Evolutionary conservation across 2,113 vertebrate genomes (phyloP).

Genomic region (Tyrannus savana): DNA sequence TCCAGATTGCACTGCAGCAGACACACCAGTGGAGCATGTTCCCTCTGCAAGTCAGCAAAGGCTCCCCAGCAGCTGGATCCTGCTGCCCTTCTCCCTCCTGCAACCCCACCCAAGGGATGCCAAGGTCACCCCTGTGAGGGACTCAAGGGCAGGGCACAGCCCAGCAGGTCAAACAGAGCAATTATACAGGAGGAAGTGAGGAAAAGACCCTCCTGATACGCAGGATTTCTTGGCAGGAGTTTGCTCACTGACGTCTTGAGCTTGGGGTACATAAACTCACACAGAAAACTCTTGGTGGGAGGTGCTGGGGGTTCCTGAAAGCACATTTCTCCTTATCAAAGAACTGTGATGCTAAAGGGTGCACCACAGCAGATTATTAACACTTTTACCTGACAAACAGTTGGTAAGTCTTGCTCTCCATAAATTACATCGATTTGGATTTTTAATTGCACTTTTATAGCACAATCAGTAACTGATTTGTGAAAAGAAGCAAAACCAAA

Average conservation of each 20-base stretch:
- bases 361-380: background rate
- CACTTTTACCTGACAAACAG: accelerated
- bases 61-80: background rate
- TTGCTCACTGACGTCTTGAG: background rate
- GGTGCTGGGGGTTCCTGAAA: background rate
- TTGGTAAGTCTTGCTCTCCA: background rate
- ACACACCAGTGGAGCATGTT: background rate
- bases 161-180: background rate
- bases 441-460: background rate
- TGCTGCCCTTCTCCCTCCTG: background rate
- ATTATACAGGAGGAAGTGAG: background rate
- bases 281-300: accelerated
- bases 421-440: accelerated
- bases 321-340: background rate
- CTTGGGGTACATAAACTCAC: background rate
- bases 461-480: background rate
- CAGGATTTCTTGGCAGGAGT: constrained; percentile 46
- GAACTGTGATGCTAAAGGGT: background rate
- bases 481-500: background rate
- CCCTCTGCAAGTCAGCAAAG: constrained; percentile 17
- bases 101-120: constrained; percentile 24
- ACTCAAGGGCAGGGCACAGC: constrained; percentile 11
- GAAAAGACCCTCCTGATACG: background rate
- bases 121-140: background rate
- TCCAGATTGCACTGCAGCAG: background rate